Evolutionary conservation across 2,797 vertebrate species (phyloP).

Genomic region (Gymnodraco acuticeps): DNA sequence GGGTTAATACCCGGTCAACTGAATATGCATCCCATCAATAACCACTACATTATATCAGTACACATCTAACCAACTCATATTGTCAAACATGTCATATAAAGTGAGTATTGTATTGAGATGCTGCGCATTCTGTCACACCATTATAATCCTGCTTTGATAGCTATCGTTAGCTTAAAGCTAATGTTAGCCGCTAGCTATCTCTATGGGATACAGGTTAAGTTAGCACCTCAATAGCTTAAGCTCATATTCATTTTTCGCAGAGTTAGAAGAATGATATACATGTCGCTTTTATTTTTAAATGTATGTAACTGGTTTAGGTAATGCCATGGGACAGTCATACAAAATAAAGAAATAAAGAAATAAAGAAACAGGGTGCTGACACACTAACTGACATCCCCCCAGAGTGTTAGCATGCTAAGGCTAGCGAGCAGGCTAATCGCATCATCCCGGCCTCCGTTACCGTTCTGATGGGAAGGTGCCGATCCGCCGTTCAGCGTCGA

Average conservation of each 20-base stretch:
- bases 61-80: background rate
- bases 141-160: slow-evolving; percentile 13
- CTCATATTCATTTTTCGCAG: background rate
- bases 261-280: background rate
- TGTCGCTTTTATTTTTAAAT: background rate
- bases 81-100: background rate
- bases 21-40: background rate
- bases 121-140: slow-evolving; percentile 28
- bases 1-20: slow-evolving; percentile 5
- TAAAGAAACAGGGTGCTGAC: background rate
- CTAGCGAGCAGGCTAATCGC: slow-evolving; percentile 37
- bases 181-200: slow-evolving; percentile 19
- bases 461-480: slow-evolving; percentile 74
- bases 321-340: fast-evolving
- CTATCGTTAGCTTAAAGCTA: slow-evolving; percentile 30
- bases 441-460: slow-evolving; percentile 70
- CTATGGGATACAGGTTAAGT: background rate
- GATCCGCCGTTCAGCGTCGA: slow-evolving; percentile 80
- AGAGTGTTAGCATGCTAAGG: slow-evolving; percentile 48
- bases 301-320: background rate
- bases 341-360: background rate
- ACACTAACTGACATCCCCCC: background rate
- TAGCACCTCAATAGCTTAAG: slow-evolving; percentile 39
- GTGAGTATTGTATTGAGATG: background rate
- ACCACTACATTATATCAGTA: background rate